phyloP scores from a whole-genome alignment of 2,888 invertebrate species.

The Diarsia mendica region DNA sequence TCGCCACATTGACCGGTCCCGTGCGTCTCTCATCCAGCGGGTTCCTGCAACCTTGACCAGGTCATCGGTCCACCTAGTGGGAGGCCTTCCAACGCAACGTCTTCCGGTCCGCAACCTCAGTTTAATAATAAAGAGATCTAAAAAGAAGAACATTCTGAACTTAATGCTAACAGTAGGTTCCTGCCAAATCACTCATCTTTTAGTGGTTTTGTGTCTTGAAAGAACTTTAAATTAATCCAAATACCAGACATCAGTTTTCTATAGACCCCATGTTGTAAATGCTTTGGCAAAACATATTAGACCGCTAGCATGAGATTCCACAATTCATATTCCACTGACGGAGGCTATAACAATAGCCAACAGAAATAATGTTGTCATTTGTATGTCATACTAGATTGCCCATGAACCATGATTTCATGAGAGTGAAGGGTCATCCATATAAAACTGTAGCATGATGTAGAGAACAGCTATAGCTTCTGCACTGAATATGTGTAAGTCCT shows the following conservation, averaged over 20 bases:
- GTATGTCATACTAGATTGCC: background rate
- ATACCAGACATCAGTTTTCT: background rate
- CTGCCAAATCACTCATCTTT: no score
- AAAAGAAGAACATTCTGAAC: no score
- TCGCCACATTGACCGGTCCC: no score
- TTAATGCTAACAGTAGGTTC: no score
- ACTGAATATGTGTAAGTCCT: background rate
- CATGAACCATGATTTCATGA: background rate
- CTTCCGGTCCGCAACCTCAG: no score
- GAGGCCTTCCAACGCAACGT: no score
- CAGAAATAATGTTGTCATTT: conserved; percentile 28
- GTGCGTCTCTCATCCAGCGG: no score
- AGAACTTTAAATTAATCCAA: background rate
- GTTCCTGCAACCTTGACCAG: no score
- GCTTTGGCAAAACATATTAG: no score
- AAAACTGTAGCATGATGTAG: background rate
- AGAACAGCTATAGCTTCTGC: background rate
- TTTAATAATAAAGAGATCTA: background rate
- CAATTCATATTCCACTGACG: background rate
- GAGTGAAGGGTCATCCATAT: background rate
- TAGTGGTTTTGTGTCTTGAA: background rate
- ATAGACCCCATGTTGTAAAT: background rate
- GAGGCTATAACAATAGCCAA: background rate
- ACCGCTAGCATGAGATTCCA: background rate
- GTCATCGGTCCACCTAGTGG: no score